Conservation (phyloP, 2,113 vertebrate species). For the Anhinga anhinga region DNA sequence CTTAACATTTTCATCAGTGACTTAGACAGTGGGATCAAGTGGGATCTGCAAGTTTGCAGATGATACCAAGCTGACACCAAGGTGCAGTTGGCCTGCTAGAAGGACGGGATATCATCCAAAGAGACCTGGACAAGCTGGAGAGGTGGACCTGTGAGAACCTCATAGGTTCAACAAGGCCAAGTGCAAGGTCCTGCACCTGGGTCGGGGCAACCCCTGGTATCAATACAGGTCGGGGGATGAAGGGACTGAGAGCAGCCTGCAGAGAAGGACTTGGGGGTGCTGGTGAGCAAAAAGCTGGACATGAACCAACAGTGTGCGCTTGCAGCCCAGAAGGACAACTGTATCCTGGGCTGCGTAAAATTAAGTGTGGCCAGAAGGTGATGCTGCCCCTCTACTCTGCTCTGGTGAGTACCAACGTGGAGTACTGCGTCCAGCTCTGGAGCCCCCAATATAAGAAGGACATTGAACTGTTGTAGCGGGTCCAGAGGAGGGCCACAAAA, state of each 20-base stretch:
- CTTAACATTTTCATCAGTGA: background rate
- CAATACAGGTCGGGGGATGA: background rate
- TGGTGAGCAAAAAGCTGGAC: background rate
- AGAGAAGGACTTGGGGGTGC: background rate
- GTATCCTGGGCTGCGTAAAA: background rate
- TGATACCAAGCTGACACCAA: background rate
- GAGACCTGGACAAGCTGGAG: background rate
- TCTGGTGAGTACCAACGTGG: no score
- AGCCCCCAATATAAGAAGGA: no score
- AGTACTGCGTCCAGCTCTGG: no score
- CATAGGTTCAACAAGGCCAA: background rate
- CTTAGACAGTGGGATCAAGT: background rate
- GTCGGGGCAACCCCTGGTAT: rapidly evolving
- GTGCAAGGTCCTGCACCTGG: background rate
- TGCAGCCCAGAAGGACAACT: background rate
- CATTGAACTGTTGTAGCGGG: no score
- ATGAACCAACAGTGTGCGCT: background rate
- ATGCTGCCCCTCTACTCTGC: background rate
- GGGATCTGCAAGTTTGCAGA: background rate
- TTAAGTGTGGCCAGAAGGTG: background rate
- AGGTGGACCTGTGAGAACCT: background rate
- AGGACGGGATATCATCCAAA: background rate
- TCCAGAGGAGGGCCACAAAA: no score
- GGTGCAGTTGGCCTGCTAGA: background rate
- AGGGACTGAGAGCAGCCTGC: background rate